phyloP scores from a whole-genome alignment of 2,113 vertebrate genomes.

The Setophaga kirtlandii region DNA sequence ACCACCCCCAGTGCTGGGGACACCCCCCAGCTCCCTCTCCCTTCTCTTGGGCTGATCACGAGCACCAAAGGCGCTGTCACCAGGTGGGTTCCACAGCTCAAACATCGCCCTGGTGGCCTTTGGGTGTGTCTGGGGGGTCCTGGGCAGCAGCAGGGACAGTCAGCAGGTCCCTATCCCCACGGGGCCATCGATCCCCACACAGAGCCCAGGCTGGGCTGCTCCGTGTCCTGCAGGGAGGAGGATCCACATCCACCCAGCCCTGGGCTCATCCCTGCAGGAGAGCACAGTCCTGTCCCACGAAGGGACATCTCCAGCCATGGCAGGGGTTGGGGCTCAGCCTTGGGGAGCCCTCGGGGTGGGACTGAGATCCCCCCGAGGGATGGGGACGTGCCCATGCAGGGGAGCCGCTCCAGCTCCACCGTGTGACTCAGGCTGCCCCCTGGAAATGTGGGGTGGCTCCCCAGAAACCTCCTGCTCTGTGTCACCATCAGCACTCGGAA shows the following conservation, averaged over 20 bases:
- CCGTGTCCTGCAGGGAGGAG: not conserved
- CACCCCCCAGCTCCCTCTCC: fast-evolving
- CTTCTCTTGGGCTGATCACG: not conserved
- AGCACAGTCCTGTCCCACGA: not conserved
- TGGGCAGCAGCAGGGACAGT: not conserved
- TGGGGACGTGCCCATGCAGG: not conserved
- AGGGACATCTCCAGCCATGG: not conserved
- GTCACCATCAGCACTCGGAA: not conserved
- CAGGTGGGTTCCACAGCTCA: not conserved
- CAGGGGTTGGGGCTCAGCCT: not conserved
- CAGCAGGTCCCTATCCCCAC: not conserved
- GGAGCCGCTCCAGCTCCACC: not conserved
- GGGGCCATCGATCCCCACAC: not conserved
- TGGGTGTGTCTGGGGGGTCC: not conserved
- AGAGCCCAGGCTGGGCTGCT: not conserved
- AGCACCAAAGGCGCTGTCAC: not conserved
- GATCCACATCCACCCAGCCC: not conserved
- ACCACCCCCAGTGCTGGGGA: too few relatives aligned
- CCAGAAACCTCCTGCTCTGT: not conserved
- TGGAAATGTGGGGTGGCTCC: not conserved
- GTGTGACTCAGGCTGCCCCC: not conserved
- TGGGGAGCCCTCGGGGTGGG: too few relatives aligned
- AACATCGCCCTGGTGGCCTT: not conserved
- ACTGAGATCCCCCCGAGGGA: not conserved
- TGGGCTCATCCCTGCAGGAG: not conserved